These are phyloP conservation scores for Dermatophagoides farinae DNA, from an alignment of 1,140 invertebrate species.

Conservation along the genomic window DNA sequence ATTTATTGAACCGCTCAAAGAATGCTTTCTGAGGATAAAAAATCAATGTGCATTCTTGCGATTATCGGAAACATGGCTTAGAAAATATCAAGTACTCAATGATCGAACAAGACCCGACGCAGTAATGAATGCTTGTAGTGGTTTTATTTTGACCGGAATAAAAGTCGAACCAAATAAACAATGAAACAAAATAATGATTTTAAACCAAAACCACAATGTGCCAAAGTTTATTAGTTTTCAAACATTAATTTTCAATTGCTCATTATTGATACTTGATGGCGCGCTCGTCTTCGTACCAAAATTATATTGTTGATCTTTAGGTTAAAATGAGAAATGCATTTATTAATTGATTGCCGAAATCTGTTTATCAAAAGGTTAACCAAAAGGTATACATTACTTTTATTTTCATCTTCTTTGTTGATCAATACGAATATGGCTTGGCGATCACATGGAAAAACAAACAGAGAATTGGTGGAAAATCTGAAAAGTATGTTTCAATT, in stretches of 20 bases:
- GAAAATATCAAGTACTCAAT: constrained; percentile 66
- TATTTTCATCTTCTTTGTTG: not conserved
- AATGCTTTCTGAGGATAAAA: constrained; percentile 13
- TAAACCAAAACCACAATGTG: no score
- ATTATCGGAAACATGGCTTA: constrained; percentile 62
- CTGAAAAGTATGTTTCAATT: constrained; percentile 42
- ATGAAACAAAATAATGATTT: no score
- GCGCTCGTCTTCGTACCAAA: not conserved
- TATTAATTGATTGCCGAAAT: not conserved
- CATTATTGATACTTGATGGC: not conserved
- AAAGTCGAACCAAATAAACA: constrained; percentile 17
- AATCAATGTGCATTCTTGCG: constrained; percentile 43
- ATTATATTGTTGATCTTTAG: not conserved
- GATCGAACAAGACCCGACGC: constrained; percentile 64
- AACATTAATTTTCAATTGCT: not conserved
- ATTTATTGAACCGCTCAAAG: constrained; percentile 39
- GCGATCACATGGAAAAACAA: constrained; percentile 59
- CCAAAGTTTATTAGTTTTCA: not conserved
- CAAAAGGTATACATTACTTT: not conserved
- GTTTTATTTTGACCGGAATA: constrained; percentile 48
- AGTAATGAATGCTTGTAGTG: constrained; percentile 47
- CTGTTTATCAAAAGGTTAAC: not conserved
- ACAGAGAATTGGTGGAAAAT: constrained; percentile 61
- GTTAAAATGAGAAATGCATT: no score
- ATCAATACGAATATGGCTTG: constrained; percentile 32